Conservation (phyloP, 2,797 vertebrate species). For the Tokudaia tokunoshimensis region DNA sequence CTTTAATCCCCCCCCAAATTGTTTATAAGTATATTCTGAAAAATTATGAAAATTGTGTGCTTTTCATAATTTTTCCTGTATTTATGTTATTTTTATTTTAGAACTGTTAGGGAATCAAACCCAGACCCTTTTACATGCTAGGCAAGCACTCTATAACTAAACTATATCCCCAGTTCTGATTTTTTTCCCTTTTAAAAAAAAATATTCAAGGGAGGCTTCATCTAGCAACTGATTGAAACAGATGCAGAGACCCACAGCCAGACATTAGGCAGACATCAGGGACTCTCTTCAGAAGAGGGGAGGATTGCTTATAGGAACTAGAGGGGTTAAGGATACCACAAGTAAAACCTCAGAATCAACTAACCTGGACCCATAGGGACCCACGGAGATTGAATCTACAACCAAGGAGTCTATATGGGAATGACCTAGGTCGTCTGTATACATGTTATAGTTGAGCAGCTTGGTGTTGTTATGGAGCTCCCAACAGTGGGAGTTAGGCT, state of each 20-base stretch:
- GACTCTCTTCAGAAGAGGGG: background rate
- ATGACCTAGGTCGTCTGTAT: background rate
- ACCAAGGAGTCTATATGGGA: background rate
- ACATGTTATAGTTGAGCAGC: background rate
- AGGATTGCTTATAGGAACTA: background rate
- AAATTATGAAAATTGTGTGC: background rate
- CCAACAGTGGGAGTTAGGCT: background rate
- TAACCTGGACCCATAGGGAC: background rate
- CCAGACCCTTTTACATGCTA: background rate
- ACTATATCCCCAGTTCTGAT: background rate
- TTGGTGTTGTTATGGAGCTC: background rate
- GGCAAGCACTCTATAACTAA: background rate
- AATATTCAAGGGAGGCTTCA: background rate
- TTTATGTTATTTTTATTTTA: background rate
- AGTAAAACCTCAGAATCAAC: background rate
- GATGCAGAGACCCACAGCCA: background rate
- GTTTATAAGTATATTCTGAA: background rate
- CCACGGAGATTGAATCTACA: background rate
- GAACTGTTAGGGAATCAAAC: background rate
- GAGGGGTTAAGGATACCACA: background rate
- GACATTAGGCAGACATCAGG: background rate
- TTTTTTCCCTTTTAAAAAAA: slow-evolving; percentile 16
- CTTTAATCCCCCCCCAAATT: slow-evolving; percentile 37
- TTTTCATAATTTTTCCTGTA: background rate
- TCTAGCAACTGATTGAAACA: background rate